Evolutionary conservation across 2,113 vertebrate species (phyloP).

Genomic region (Galemys pyrenaicus): DNA sequence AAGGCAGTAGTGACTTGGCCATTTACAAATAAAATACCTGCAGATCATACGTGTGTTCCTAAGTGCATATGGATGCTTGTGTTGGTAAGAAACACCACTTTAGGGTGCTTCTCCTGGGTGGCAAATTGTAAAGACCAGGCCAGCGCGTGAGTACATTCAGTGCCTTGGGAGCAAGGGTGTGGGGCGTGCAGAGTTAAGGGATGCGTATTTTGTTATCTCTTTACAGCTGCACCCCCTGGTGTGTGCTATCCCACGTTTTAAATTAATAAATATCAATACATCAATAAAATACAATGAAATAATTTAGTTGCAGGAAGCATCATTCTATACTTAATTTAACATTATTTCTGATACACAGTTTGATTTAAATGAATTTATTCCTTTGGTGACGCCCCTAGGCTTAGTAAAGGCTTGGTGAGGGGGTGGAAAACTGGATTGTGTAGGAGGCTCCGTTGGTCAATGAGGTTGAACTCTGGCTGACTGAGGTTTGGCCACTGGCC

Average conservation of each 20-base stretch:
- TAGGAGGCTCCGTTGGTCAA: background rate
- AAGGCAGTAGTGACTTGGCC: slow-evolving; percentile 77
- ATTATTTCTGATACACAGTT: background rate
- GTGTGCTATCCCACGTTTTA: slow-evolving; percentile 68
- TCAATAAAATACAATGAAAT: slow-evolving; percentile 48
- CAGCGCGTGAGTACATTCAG: slow-evolving; percentile 77
- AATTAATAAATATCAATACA: slow-evolving; percentile 67
- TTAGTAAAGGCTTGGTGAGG: background rate
- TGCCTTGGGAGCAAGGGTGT: slow-evolving; percentile 66
- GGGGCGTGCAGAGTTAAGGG: background rate
- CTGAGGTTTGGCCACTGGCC: too few relatives aligned
- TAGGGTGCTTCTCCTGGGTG: slow-evolving; percentile 78
- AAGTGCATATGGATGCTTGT: slow-evolving; percentile 61
- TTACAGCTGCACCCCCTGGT: slow-evolving; percentile 78
- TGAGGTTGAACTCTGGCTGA: background rate
- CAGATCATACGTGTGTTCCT: slow-evolving; percentile 61
- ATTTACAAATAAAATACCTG: slow-evolving; percentile 86
- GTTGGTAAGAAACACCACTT: slow-evolving; percentile 80
- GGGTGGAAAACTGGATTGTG: background rate
- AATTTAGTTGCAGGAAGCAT: slow-evolving; percentile 41
- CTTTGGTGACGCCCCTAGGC: background rate
- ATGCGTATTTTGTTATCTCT: slow-evolving; percentile 73
- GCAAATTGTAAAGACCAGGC: slow-evolving; percentile 80
- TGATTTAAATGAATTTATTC: slow-evolving; percentile 53
- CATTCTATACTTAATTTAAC: slow-evolving; percentile 56